Percentiles rank a stretch among this genome's conserved stretches.
These are phyloP conservation scores for Machimus rusticus DNA, from an alignment of 2,888 invertebrate species.

Conservation along the genomic window DNA sequence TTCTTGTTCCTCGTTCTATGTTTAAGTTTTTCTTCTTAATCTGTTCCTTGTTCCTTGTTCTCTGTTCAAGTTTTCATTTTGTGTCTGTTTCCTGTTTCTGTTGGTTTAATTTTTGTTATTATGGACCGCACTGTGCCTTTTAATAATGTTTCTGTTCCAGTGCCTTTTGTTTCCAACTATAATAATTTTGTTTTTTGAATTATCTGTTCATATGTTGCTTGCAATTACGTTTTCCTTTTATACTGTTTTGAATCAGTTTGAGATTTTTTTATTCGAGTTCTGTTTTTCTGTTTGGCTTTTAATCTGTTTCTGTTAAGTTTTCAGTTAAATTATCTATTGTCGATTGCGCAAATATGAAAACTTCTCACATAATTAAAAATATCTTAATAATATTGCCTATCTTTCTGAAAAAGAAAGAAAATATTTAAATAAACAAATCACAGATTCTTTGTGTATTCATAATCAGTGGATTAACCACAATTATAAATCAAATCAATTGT, in stretches of 20 bases:
- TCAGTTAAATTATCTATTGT: not conserved
- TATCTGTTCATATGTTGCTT: not conserved
- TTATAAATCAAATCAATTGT: no score
- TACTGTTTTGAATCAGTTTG: not conserved
- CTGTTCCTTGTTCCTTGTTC: not conserved
- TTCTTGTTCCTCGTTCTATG: not conserved
- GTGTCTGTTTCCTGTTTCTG: not conserved
- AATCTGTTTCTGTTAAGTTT: not conserved
- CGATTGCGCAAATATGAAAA: not conserved
- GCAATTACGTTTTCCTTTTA: not conserved
- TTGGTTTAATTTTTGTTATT: not conserved
- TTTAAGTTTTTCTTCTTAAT: not conserved
- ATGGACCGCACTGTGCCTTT: slow-evolving; percentile 11
- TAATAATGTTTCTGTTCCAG: not conserved
- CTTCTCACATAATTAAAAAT: not conserved
- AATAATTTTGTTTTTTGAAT: not conserved
- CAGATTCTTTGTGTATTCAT: no score
- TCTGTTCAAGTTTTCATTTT: not conserved
- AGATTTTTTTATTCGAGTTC: not conserved
- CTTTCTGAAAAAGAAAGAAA: no score
- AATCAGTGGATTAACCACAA: no score
- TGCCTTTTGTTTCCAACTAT: not conserved
- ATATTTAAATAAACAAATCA: no score
- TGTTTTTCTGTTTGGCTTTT: not conserved
- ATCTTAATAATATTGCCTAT: not conserved